Percentiles rank a stretch among this genome's conserved stretches.
Evolutionary conservation across 1,140 invertebrate genomes (phyloP).

Genomic region (Hetaerina americana): DNA sequence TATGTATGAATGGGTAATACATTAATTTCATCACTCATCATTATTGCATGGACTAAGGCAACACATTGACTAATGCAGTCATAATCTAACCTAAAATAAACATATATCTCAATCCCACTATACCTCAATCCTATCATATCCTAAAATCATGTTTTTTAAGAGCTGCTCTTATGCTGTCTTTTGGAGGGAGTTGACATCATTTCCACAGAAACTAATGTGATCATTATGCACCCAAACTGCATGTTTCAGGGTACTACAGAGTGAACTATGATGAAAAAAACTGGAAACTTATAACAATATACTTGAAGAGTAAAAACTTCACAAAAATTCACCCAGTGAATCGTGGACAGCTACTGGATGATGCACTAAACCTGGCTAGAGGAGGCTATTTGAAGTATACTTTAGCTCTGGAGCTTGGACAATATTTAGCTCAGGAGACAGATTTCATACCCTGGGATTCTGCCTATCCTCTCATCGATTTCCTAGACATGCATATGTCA

Average conservation of each 20-base stretch:
- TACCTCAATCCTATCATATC: too few species aligned
- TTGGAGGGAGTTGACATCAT: too few species aligned
- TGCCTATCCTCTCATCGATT: slow-evolving; percentile 39
- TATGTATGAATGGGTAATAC: too few species aligned
- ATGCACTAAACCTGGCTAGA: slow-evolving; percentile 40
- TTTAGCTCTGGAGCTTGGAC: slow-evolving; percentile 38
- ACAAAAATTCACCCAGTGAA: slow-evolving; percentile 31
- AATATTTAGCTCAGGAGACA: slow-evolving; percentile 44
- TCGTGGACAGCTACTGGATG: slow-evolving; percentile 46
- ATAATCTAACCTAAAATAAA: too few species aligned
- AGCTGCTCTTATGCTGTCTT: too few species aligned
- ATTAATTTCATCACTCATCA: too few species aligned
- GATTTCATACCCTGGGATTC: slow-evolving; percentile 51
- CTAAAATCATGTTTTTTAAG: too few species aligned
- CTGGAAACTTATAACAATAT: slow-evolving; percentile 30
- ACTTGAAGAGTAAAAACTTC: slow-evolving; percentile 23
- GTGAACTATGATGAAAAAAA: slow-evolving; percentile 38
- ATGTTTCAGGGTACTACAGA: slow-evolving; percentile 38
- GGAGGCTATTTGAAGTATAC: slow-evolving; percentile 26
- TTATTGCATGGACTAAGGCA: too few species aligned
- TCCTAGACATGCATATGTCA: too few species aligned
- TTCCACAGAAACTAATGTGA: background rate
- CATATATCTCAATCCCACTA: too few species aligned
- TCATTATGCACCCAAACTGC: too few species aligned
- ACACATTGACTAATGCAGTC: too few species aligned